Conservation (phyloP, 2,113 vertebrate species). For the Odobenus rosmarus region DNA sequence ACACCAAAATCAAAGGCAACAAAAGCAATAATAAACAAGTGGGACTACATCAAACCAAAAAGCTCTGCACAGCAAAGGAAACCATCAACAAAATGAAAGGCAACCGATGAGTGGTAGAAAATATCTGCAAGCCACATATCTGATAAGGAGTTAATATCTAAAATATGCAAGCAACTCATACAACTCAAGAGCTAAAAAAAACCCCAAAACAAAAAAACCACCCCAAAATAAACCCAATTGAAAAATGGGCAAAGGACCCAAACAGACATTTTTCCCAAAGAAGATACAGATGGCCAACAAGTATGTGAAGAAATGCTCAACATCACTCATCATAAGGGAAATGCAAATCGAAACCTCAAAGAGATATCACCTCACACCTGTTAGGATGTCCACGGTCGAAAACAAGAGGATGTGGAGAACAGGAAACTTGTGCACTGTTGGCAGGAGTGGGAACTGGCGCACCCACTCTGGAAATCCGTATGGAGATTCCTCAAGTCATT, state of each 20-base stretch:
- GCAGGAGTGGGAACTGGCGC: no score
- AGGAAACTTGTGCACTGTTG: not conserved
- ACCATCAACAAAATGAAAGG: not conserved
- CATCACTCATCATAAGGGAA: not conserved
- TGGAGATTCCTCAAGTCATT: not conserved
- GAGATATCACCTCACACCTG: not conserved
- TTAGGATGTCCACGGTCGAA: not conserved
- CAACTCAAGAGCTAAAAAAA: not conserved
- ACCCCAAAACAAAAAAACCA: not conserved
- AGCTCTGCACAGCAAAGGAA: no score
- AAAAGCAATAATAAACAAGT: not conserved
- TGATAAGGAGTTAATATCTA: no score
- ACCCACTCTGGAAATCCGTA: not conserved
- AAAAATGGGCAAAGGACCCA: not conserved
- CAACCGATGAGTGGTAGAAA: not conserved
- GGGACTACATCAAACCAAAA: not conserved
- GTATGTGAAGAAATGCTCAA: not conserved
- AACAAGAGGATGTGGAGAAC: not conserved
- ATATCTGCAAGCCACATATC: no score
- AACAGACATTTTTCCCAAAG: not conserved
- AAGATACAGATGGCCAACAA: not conserved
- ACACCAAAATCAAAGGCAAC: not conserved
- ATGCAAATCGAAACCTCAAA: no score
- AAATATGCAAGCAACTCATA: no score
- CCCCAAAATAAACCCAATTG: not conserved